Evolutionary conservation across 1,140 invertebrate genomes (phyloP), one percentile per base, ranked within the genome.

Genomic region (Diorhabda elongata): DNA sequence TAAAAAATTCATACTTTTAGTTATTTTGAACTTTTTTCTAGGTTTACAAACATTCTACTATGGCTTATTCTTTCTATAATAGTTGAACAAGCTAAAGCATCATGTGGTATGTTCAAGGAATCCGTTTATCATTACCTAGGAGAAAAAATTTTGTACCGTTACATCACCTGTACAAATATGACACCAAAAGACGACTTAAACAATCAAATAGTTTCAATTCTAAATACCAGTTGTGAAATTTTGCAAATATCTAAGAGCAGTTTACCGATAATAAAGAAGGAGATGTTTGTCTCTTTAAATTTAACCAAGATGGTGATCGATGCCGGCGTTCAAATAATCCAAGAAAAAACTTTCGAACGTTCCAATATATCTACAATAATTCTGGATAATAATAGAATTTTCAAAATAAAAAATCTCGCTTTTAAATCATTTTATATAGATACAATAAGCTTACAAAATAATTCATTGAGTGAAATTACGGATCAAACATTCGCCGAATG

Each of bases 221-320:
- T 64, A 41, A 64, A 62, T 44, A n/a, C 2, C n/a, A 41, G 41
- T 26, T 11, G 44, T 44, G 26, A 70, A 44, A 67, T 44, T 11
- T 44, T 67, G 7, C 11, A 67, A 61, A 61, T 70, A 26, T 67
- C 4, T 60, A 44, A 70, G 8, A 70, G 64, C n/a, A 61, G 43
- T n/a, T 56, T 52, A 26, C 69, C 69, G 26, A 58, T 44, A 61
- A 62, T 70, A 26, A 57, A 57, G 3, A 8, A 56, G 41, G 60
- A 66, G 8, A 66, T 61, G 59, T 70, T 69, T 61, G 11, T 6
- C 3, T 8, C 26, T 57, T 9, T 70, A 2, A 61, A 52, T 58
- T 60, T 67, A 26, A 61, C 59, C 26, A 44, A 66, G 8, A 57
- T 70, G 42, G 61, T 42, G 44, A 58, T 70, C 7, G 56, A 61